phyloP scores from a whole-genome alignment of 2,113 vertebrate species.

The Sula dactylatra region DNA sequence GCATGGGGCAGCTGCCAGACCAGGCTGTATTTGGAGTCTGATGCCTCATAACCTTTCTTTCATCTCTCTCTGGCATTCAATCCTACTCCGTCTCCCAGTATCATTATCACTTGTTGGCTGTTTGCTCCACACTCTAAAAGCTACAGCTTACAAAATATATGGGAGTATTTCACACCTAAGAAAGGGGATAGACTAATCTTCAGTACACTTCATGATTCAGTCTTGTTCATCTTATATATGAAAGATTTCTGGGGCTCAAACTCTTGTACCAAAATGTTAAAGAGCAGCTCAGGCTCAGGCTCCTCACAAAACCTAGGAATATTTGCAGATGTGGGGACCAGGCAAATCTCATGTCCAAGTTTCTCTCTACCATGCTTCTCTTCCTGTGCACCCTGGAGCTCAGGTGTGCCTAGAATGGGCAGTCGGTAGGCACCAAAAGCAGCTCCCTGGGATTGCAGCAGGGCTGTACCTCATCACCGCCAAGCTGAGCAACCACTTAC shows the following conservation, averaged over 20 bases:
- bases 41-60: not conserved
- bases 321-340: accelerated
- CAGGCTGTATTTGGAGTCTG: not conserved
- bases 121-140: not conserved
- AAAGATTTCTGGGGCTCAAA: not conserved
- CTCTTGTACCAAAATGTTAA: not conserved
- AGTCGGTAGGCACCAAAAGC: not conserved
- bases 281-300: not conserved
- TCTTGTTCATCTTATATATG: not conserved
- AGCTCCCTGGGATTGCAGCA: accelerated
- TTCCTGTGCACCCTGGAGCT: not conserved
- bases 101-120: not conserved
- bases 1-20: not conserved
- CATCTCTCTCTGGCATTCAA: not conserved
- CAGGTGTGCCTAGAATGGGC: not conserved
- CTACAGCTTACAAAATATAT: not conserved
- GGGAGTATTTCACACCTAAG: not conserved
- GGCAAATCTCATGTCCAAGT: accelerated
- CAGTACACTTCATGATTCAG: not conserved
- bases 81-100: not conserved
- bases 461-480: not conserved
- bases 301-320: not conserved
- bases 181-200: not conserved
- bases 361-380: not conserved
- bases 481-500: not conserved